Conservation (phyloP, 1,140 invertebrate genomes). For the Euborellia annulipes region DNA sequence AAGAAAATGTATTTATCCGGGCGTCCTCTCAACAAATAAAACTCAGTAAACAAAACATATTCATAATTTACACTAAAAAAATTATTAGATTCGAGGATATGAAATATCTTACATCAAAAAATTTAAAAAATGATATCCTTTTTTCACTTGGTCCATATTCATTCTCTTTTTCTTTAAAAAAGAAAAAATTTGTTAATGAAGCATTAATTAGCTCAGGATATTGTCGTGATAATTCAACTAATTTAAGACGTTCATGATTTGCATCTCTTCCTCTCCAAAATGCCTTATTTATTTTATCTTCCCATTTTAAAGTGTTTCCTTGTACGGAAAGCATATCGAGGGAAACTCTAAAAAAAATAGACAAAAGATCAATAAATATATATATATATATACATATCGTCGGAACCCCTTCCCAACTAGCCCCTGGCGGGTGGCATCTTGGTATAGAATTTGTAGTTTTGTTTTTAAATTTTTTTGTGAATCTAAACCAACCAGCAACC, state of each 20-base stretch:
- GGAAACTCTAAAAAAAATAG: slow-evolving; percentile 47
- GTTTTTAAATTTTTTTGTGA: no score
- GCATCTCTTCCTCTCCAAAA: slow-evolving; percentile 92
- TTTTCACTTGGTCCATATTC: slow-evolving; percentile 71
- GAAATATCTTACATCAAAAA: slow-evolving; percentile 90
- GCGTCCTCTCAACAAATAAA: no score
- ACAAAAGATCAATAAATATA: slow-evolving; percentile 10
- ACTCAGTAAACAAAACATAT: no score
- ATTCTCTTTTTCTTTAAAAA: slow-evolving; percentile 71
- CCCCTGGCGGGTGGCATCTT: no score
- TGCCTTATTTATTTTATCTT: slow-evolving; percentile 52
- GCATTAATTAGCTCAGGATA: slow-evolving; percentile 76
- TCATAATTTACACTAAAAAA: no score
- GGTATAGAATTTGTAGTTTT: no score
- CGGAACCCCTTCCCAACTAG: no score
- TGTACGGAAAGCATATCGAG: slow-evolving; percentile 82
- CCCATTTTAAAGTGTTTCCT: slow-evolving; percentile 60
- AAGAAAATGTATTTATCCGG: slow-evolving; percentile 9
- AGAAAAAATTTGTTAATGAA: slow-evolving; percentile 92
- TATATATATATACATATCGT: no score
- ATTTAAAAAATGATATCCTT: slow-evolving; percentile 83
- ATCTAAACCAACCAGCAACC: no score
- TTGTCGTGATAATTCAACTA: slow-evolving; percentile 61
- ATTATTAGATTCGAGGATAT: no score
- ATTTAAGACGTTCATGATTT: slow-evolving; percentile 58